Evolutionary conservation across 1,140 invertebrate genomes (phyloP).

Genomic region (Dermatophagoides farinae): DNA sequence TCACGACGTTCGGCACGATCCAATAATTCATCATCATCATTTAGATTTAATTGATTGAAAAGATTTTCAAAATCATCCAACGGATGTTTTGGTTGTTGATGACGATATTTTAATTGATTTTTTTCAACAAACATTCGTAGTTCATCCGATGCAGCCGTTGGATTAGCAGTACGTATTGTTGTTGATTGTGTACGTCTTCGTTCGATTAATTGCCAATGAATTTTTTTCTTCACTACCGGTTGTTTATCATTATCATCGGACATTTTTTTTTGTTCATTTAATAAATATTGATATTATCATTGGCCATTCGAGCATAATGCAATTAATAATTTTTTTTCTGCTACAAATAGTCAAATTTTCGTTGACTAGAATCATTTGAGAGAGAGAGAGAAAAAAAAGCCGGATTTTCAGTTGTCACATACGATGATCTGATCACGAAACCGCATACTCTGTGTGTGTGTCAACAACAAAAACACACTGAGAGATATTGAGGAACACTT

Average conservation of each 20-base stretch:
- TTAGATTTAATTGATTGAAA: conserved; percentile 42
- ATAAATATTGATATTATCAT: background rate
- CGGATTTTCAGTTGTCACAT: too few relatives aligned
- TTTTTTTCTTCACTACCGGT: background rate
- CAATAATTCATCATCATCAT: conserved; percentile 54
- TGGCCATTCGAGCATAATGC: background rate
- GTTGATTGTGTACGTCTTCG: background rate
- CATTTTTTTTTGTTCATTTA: background rate
- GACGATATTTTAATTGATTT: background rate
- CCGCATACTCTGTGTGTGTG: too few relatives aligned
- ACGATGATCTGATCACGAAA: too few relatives aligned
- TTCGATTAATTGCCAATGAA: background rate
- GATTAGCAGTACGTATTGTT: background rate
- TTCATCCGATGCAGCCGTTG: background rate
- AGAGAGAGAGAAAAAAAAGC: too few relatives aligned
- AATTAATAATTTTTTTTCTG: background rate
- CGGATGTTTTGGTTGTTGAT: conserved; percentile 33
- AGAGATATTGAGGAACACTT: too few relatives aligned
- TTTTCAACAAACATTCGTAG: background rate
- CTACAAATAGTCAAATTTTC: background rate
- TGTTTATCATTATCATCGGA: background rate
- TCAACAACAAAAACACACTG: too few relatives aligned
- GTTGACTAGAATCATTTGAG: too few relatives aligned
- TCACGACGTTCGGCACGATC: conserved; percentile 53
- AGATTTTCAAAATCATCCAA: conserved; percentile 68